Percentiles rank a stretch among this genome's conserved stretches.
These are phyloP conservation scores for Fulica atra DNA, from an alignment of 2,113 vertebrate genomes.

Conservation along the genomic window DNA sequence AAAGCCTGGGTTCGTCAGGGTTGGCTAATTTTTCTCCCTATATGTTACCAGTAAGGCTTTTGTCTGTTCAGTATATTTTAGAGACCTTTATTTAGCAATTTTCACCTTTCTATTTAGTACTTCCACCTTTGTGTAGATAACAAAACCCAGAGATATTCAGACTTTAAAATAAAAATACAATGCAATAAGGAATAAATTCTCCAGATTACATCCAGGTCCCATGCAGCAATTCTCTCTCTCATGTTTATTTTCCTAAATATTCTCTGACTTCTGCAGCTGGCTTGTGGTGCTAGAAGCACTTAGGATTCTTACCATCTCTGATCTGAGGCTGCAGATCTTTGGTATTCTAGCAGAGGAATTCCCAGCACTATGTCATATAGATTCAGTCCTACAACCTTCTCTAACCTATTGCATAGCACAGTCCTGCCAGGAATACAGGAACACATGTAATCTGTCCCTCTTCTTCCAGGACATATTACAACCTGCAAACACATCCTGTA, in stretches of 20 bases:
- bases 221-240: neutral
- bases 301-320: neutral
- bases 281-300: neutral
- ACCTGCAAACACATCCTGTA: neutral
- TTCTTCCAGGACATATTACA: neutral
- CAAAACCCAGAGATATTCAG: neutral
- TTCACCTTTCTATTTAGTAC: neutral
- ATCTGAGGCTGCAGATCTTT: neutral
- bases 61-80: neutral
- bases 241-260: neutral
- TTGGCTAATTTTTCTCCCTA: neutral
- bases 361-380: neutral
- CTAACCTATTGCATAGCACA: neutral
- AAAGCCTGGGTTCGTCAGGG: neutral
- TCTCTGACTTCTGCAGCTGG: neutral
- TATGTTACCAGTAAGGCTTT: neutral
- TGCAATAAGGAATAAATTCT: neutral
- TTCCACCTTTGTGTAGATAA: neutral
- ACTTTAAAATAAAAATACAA: neutral
- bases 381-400: neutral
- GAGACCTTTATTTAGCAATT: neutral
- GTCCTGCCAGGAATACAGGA: neutral
- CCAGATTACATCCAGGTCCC: neutral
- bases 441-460: neutral
- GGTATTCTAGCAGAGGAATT: neutral